Percentiles rank a stretch among this genome's conserved stretches.
These are phyloP conservation scores for Protonibea diacanthus DNA, from an alignment of 2,797 vertebrate genomes.

Conservation along the genomic window DNA sequence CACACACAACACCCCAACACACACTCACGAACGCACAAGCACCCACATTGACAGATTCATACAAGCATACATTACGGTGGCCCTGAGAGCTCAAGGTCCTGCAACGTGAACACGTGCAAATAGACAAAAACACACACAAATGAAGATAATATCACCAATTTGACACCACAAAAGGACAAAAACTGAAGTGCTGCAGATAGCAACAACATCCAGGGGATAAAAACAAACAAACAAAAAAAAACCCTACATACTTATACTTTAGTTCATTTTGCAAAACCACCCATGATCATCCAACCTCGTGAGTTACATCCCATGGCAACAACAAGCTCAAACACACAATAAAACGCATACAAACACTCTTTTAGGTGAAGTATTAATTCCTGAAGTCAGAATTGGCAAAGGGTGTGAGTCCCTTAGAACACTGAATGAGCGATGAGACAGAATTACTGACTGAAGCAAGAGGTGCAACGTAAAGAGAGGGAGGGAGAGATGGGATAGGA, in stretches of 20 bases:
- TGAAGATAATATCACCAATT: not conserved
- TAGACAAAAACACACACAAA: not conserved
- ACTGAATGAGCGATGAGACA: constrained; percentile 41
- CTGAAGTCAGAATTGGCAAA: constrained; percentile 29
- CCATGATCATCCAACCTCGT: not conserved
- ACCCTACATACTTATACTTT: not conserved
- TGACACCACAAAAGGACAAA: not conserved
- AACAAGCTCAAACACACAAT: not conserved
- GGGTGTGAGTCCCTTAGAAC: constrained; percentile 9
- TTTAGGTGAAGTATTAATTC: constrained; percentile 22
- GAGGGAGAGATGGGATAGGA: constrained; percentile 13
- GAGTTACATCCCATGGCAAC: not conserved
- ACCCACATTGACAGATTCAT: constrained; percentile 15
- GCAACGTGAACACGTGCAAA: not conserved
- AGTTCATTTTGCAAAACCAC: not conserved
- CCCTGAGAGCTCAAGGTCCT: not conserved
- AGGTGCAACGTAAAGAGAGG: not conserved
- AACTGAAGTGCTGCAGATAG: not conserved
- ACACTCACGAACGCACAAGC: not conserved
- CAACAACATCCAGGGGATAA: not conserved
- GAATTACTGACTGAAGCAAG: constrained; percentile 45
- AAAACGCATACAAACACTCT: not conserved
- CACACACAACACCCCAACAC: not conserved
- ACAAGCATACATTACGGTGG: constrained; percentile 2
- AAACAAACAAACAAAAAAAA: too few relatives aligned